These are phyloP conservation scores for Grallaria varia DNA, from an alignment of 2,113 vertebrate genomes.

Conservation along the genomic window DNA sequence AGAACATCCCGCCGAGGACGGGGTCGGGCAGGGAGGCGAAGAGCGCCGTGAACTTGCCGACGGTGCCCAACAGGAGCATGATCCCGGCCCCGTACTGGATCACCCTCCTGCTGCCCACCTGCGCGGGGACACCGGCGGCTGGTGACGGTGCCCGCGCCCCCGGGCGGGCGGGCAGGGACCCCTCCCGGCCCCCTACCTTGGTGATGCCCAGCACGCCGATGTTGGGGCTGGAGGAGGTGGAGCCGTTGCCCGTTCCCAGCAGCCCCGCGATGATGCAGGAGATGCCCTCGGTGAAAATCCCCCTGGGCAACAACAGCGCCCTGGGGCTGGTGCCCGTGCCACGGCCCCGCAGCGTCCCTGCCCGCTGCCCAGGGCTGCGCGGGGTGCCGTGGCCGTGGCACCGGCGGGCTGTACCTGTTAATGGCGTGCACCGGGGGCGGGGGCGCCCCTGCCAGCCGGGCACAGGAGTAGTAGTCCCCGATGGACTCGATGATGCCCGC, in stretches of 20 bases:
- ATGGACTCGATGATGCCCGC: constrained; percentile 95
- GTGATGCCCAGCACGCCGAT: constrained; percentile 84
- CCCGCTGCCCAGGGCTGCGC: accelerated
- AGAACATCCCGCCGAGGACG: constrained; percentile 96
- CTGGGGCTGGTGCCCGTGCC: accelerated
- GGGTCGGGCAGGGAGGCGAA: constrained; percentile 94
- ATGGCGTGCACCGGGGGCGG: constrained; percentile 93
- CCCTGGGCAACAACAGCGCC: constrained; percentile 37
- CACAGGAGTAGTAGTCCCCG: constrained; percentile 95
- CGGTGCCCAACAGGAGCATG: constrained; percentile 89
- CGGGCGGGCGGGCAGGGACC: accelerated
- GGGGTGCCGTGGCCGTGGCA: accelerated
- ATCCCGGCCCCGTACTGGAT: constrained; percentile 93
- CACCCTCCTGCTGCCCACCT: constrained; percentile 96
- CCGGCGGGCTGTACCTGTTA: constrained; percentile 80
- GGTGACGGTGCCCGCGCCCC: accelerated
- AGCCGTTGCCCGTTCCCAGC: constrained; percentile 81
- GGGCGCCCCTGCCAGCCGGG: constrained; percentile 88
- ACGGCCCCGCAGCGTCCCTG: background rate
- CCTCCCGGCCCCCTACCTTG: constrained; percentile 60
- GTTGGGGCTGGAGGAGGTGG: constrained; percentile 84
- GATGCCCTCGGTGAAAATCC: constrained; percentile 81
- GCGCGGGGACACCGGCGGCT: background rate
- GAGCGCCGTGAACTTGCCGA: constrained; percentile 94
- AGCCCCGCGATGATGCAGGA: constrained; percentile 82